Base-by-base conservation (phyloP, 2,888 invertebrate species). In the Lepidonotus clava region DNA sequence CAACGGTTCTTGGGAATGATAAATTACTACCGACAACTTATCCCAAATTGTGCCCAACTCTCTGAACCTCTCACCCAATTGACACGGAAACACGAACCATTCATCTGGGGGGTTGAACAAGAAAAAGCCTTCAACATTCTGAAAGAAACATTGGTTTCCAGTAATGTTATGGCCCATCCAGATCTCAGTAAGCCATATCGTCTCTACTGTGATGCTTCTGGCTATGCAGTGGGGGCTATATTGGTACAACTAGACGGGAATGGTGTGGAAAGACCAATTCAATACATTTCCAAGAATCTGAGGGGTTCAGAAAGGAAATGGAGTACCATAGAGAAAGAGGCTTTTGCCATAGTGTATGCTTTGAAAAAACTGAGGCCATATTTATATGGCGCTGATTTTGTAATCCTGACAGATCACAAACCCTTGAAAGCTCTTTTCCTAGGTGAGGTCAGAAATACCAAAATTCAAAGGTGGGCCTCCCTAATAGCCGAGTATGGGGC, bases 351-450 rank as follows among this genome's bases (percentile, higher is more conserved):
- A 53, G 34, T 83, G 11, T 11, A 77, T 56, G 34, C 40, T 18
- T 14, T 86, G 24, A 71, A 38, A 11, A 84, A 66, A 51, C 28
- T 86, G 21, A 11, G 71, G n/a, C 51, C 86, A 2, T 86, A 86
- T 46, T 34, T 86, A 34, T 86, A 34, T n/a, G 86, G 83, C 0
- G 80, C 86, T 0, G 18, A 66, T 1, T 46, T 86, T 8, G 46
- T 24, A 0, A 56, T 46, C 1, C 83, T n/a, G n/a, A 86, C 86
- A 14, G 86, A 86, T 36, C 86, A 86, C 67, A 86, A 86, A 38
- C 84, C 86, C 1, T 24, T 86, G 41, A 46, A 11, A n/a, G 32
- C 67, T 36, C n/a, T 86, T 2, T 86, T 86, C 18, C 56, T 83
- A 21, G 36, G 61, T 61, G 51, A 71, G 18, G 36, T 83, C 28